phyloP scores from a whole-genome alignment of 2,888 invertebrate species.

The Julus scanicus region DNA sequence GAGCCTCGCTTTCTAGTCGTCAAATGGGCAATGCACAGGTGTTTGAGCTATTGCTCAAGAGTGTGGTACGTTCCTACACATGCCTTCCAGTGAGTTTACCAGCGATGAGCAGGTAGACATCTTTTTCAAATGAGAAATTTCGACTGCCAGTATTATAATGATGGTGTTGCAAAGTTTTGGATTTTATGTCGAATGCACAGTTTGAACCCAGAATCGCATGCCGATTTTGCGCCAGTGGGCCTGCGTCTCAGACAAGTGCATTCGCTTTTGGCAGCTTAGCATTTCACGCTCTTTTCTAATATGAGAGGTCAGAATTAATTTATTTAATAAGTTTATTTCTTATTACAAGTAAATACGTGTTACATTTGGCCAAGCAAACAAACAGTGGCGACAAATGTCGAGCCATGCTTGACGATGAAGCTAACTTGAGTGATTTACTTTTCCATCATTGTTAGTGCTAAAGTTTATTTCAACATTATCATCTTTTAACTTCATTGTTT shows the following conservation, averaged over 20 bases:
- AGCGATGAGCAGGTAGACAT: constrained; percentile 4
- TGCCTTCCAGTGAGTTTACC: constrained; percentile 27
- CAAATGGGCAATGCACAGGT: neutral
- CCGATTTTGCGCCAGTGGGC: neutral
- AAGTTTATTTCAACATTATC: neutral
- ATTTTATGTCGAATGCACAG: constrained; percentile 19
- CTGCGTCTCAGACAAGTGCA: constrained; percentile 21
- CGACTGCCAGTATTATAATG: constrained; percentile 11
- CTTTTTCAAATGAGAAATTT: neutral
- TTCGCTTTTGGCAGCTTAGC: constrained; percentile 11
- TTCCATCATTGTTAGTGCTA: neutral
- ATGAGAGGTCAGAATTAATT: neutral
- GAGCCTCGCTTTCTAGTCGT: neutral
- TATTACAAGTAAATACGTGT: neutral
- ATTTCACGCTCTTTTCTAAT: neutral
- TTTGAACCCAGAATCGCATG: constrained; percentile 13
- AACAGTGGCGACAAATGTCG: neutral
- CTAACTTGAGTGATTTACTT: neutral
- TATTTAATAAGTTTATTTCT: neutral
- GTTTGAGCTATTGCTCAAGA: constrained; percentile 21
- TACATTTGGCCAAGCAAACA: neutral
- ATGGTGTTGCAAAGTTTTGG: constrained; percentile 15
- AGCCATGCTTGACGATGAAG: neutral
- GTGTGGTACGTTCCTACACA: constrained; percentile 33
- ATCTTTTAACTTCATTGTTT: neutral